These are phyloP conservation scores for Zaprionus vittiger DNA, from an alignment of 1,140 invertebrate species.

Conservation along the genomic window DNA sequence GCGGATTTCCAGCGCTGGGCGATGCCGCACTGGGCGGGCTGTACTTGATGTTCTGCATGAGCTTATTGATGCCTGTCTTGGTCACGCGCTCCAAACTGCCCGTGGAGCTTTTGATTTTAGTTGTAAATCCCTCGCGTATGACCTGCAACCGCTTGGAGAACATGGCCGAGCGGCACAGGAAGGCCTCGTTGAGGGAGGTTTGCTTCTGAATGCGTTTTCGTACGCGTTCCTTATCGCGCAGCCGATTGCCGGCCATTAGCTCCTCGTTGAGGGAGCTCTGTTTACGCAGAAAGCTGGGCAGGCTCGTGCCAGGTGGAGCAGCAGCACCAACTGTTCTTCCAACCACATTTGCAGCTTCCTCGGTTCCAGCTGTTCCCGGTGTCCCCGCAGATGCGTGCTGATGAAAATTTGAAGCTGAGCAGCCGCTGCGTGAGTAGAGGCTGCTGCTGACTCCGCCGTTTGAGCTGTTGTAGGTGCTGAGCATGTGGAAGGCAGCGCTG, in stretches of 20 bases:
- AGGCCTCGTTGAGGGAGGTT: slow-evolving; percentile 93
- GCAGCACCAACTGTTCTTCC: background rate
- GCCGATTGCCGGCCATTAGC: slow-evolving; percentile 92
- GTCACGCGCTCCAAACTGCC: slow-evolving; percentile 92
- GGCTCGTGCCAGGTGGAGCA: background rate
- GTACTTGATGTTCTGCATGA: slow-evolving; percentile 90
- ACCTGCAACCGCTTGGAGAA: slow-evolving; percentile 92
- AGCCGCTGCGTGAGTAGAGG: slow-evolving; percentile 60
- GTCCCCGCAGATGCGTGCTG: slow-evolving; percentile 34
- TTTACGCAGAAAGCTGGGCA: slow-evolving; percentile 87
- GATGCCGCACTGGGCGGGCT: slow-evolving; percentile 49
- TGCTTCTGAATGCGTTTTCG: slow-evolving; percentile 94
- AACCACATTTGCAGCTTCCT: background rate
- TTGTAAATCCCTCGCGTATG: slow-evolving; percentile 92
- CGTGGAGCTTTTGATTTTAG: slow-evolving; percentile 91
- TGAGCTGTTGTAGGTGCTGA: slow-evolving; percentile 67
- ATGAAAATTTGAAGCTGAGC: slow-evolving; percentile 49
- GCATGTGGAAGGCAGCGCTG: slow-evolving; percentile 58
- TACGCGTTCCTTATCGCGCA: slow-evolving; percentile 93
- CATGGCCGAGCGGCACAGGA: slow-evolving; percentile 89
- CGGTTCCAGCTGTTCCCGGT: background rate
- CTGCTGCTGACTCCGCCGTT: slow-evolving; percentile 66
- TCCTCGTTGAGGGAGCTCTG: slow-evolving; percentile 96
- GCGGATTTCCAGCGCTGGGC: background rate
- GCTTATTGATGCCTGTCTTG: slow-evolving; percentile 90